These are phyloP conservation scores for Sphaerophoria rueppellii DNA, from an alignment of 2,888 invertebrate species.

Conservation along the genomic window DNA sequence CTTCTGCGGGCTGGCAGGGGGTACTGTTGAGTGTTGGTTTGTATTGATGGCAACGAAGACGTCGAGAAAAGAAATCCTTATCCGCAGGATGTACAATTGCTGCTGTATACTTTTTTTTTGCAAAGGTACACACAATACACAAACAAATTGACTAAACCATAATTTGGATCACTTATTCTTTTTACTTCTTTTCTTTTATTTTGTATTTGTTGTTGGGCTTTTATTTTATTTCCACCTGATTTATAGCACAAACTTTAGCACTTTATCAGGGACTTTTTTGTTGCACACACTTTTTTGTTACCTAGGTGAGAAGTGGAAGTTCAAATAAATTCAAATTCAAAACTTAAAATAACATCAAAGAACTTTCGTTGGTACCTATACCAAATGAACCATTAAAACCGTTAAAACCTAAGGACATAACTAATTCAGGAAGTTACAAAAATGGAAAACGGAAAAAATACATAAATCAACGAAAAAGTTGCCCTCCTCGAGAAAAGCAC, in stretches of 20 bases:
- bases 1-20: neutral
- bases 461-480: conserved; percentile 23
- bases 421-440: conserved; percentile 45
- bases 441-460: conserved; percentile 13
- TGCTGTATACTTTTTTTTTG: neutral
- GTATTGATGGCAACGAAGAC: neutral
- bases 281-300: conserved; percentile 36
- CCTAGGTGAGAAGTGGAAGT: conserved; percentile 4
- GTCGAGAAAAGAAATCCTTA: conserved; percentile 46
- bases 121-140: conserved; percentile 10
- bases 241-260: conserved; percentile 6
- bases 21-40: neutral
- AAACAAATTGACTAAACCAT: neutral
- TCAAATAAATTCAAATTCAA: conserved; percentile 42
- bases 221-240: neutral
- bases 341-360: conserved; percentile 50
- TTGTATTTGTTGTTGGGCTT: conserved; percentile 11
- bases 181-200: conserved; percentile 2
- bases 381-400: conserved; percentile 15
- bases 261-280: conserved; percentile 32
- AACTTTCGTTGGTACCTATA: neutral
- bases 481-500: conserved; percentile 21
- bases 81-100: conserved; percentile 43
- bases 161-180: conserved; percentile 43
- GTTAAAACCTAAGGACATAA: conserved; percentile 41